Base-by-base conservation (phyloP, 2,113 vertebrate genomes). In the Lates calcarifer region DNA sequence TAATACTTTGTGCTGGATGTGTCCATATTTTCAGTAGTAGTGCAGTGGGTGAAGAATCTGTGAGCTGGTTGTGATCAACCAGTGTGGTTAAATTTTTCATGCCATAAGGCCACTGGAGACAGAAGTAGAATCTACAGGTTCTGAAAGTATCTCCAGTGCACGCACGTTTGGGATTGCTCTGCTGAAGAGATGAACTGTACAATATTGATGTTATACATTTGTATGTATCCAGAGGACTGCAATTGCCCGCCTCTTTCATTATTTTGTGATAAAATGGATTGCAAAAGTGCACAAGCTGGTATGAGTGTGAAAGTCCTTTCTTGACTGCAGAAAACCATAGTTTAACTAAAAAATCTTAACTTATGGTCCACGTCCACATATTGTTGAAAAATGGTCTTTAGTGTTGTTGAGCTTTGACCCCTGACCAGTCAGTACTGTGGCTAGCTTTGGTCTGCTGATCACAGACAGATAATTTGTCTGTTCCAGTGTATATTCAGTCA, bases 51-150 rank as follows among this genome's bases (percentile, higher is more conserved):
- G 22, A 22, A 53, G 51, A 58, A 28, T 67, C 31, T 75, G 28
- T 29, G 35, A 22, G 35, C 37, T 35, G 37, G 35, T 20, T 60
- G 33, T 51, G 41, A 74, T 77, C 11, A 13, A 33, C 62, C n/a
- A 18, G 9, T 41, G 45, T 37, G 63, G 37, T 31, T 86, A 1
- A 28, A 84, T 49, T 35, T 83, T 83, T 82, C 58, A 86, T 78
- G 66, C 3, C 29, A 26, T 47, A 26, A 57, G 47, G 7, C 56
- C 79, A 64, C 39, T 39, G 41, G 60, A 67, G 69, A 74, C 20
- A 14, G 22, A 47, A 15, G 7, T 69, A 18, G 58, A 78, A 72
- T 53, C 15, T 70, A 33, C 70, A 62, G 41, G 22, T 71, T 43
- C 57, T 49, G 18, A 76, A 68, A 49, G 31, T 13, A 68, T 81